Evolutionary conservation across 2,797 vertebrate species (phyloP).

Genomic region (Petrocephalus schoutedeni): DNA sequence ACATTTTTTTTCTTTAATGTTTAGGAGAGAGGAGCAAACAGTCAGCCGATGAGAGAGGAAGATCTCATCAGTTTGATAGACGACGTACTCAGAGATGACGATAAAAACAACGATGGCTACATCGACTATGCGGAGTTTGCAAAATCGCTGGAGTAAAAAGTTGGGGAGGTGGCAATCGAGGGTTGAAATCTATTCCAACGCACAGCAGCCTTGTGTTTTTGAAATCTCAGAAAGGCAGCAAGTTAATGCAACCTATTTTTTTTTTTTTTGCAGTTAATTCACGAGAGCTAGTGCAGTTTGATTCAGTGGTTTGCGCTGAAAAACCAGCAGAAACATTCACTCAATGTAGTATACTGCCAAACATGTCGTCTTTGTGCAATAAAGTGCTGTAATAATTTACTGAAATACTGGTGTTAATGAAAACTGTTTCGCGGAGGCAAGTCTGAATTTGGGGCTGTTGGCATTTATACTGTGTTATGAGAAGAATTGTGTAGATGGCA

Average conservation of each 20-base stretch:
- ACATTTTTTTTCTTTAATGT: constrained; percentile 24
- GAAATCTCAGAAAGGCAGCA: neutral
- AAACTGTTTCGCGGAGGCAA: constrained; percentile 6
- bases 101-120: constrained; percentile 93
- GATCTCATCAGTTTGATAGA: constrained; percentile 86
- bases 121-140: constrained; percentile 97
- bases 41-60: constrained; percentile 78
- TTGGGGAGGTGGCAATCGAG: neutral
- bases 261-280: constrained; percentile 14
- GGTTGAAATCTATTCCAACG: constrained; percentile 23
- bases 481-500: neutral
- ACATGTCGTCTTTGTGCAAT: constrained; percentile 22
- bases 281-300: constrained; percentile 19
- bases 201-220: neutral
- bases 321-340: constrained; percentile 16
- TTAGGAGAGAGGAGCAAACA: constrained; percentile 74
- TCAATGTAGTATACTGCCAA: constrained; percentile 30
- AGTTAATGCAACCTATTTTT: neutral
- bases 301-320: constrained; percentile 14
- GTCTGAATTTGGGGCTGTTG: constrained; percentile 2
- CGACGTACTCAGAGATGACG: constrained; percentile 84
- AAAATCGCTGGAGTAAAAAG: constrained; percentile 77
- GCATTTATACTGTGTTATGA: neutral
- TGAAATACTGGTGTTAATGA: constrained; percentile 12
- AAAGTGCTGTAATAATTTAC: constrained; percentile 21